Evolutionary conservation across 2,888 invertebrate species (phyloP).

Genomic region (Drosophila villosipedis): DNA sequence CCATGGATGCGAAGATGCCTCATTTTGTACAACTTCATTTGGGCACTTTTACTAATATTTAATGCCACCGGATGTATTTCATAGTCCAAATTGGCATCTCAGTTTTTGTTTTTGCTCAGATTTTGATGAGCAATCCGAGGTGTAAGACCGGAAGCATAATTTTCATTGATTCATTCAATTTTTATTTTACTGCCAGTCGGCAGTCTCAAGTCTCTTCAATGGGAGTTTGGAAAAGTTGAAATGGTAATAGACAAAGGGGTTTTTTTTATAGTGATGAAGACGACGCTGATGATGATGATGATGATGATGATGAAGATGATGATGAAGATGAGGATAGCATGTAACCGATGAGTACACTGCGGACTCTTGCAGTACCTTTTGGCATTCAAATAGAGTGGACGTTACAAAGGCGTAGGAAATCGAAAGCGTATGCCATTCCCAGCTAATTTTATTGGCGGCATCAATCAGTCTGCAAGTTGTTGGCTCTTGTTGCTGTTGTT

Average conservation of each 20-base stretch:
- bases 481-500: slow-evolving; percentile 7
- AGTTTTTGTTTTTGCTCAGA: background rate
- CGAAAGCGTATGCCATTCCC: slow-evolving; percentile 42
- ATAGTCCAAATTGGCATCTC: background rate
- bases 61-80: background rate
- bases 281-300: background rate
- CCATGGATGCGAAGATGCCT: background rate
- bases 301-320: too few relatives aligned
- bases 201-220: background rate
- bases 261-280: background rate
- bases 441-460: slow-evolving; percentile 77
- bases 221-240: background rate
- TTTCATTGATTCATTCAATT: slow-evolving; percentile 3
- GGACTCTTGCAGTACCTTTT: slow-evolving; percentile 4
- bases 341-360: background rate
- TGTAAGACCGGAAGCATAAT: background rate
- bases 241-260: background rate
- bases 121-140: background rate
- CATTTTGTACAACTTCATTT: background rate
- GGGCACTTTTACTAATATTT: background rate
- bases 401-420: slow-evolving; percentile 23
- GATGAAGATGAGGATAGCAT: background rate
- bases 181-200: background rate
- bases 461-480: slow-evolving; percentile 68
- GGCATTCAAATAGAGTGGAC: slow-evolving; percentile 28